These are phyloP conservation scores for Holacanthella duospinosa DNA, from an alignment of 2,888 invertebrate species.

Conservation along the genomic window DNA sequence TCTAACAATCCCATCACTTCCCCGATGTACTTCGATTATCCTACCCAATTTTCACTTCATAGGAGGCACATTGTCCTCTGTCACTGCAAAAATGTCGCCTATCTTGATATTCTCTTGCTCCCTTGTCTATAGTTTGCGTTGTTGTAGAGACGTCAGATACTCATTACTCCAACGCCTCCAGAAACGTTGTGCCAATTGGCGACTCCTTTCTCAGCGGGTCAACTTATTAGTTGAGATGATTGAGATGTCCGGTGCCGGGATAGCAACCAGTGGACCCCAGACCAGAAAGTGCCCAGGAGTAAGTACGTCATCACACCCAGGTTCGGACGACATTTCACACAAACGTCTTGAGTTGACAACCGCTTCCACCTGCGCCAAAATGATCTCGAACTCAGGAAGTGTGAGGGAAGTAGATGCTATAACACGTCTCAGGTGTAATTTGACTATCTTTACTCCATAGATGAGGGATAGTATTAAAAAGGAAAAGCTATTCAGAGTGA, in stretches of 20 bases:
- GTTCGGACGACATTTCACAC: conserved; percentile 29
- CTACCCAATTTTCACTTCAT: neutral
- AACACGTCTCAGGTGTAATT: too few relatives aligned
- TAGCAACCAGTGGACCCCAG: conserved; percentile 29
- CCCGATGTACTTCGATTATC: neutral
- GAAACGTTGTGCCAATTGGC: conserved; percentile 14
- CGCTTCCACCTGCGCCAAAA: too few relatives aligned
- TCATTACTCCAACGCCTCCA: conserved; percentile 17
- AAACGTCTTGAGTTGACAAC: conserved; percentile 25
- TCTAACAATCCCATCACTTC: too few relatives aligned
- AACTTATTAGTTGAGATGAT: conserved; percentile 7
- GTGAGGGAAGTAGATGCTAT: too few relatives aligned
- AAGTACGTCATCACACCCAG: conserved; percentile 28
- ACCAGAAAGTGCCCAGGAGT: conserved; percentile 39
- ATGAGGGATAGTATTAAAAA: too few relatives aligned
- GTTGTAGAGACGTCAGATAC: conserved; percentile 17
- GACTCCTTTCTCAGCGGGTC: conserved; percentile 11
- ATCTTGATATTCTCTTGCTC: neutral
- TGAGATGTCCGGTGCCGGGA: conserved; percentile 11
- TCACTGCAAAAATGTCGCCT: conserved; percentile 12
- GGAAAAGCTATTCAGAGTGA: too few relatives aligned
- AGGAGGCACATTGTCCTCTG: conserved; percentile 9
- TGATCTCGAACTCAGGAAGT: too few relatives aligned
- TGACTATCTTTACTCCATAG: too few relatives aligned
- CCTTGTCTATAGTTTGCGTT: conserved; percentile 16